Conservation (phyloP, 2,797 vertebrate species). For the Sebastes variabilis region DNA sequence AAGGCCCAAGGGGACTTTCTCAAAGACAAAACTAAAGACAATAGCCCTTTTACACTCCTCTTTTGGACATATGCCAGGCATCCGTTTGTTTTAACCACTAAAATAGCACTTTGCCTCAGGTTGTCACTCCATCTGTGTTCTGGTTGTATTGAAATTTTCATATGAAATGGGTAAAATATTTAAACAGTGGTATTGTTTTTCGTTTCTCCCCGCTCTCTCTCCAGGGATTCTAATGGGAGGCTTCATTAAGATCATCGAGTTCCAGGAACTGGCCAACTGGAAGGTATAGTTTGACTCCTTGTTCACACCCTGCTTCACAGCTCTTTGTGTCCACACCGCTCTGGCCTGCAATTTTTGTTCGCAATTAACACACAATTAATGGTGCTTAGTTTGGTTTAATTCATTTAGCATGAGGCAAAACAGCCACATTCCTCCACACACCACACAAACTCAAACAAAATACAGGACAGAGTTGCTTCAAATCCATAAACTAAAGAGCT, state of each 20-base stretch:
- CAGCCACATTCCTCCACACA: not conserved
- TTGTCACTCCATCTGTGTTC: constrained; percentile 1
- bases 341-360: not conserved
- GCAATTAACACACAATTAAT: not conserved
- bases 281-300: constrained; percentile 84
- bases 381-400: not conserved
- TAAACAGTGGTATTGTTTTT: constrained; percentile 18
- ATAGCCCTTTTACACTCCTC: constrained; percentile 15
- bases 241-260: constrained; percentile 98
- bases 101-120: constrained; percentile 23
- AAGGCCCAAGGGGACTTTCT: constrained; percentile 21
- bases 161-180: constrained; percentile 24
- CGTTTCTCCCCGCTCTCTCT: constrained; percentile 46
- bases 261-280: constrained; percentile 98
- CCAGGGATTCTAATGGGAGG: constrained; percentile 98
- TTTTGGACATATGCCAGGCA: constrained; percentile 8
- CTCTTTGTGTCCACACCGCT: not conserved
- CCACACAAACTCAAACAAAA: too few species aligned
- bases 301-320: not conserved
- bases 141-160: constrained; percentile 12
- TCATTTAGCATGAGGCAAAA: not conserved
- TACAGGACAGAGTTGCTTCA: not conserved
- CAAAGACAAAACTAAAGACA: constrained; percentile 51
- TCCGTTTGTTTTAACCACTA: constrained; percentile 19
- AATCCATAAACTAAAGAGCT: not conserved